Evolutionary conservation across 2,888 invertebrate genomes (phyloP).

Genomic region (Cataglyphis livida): DNA sequence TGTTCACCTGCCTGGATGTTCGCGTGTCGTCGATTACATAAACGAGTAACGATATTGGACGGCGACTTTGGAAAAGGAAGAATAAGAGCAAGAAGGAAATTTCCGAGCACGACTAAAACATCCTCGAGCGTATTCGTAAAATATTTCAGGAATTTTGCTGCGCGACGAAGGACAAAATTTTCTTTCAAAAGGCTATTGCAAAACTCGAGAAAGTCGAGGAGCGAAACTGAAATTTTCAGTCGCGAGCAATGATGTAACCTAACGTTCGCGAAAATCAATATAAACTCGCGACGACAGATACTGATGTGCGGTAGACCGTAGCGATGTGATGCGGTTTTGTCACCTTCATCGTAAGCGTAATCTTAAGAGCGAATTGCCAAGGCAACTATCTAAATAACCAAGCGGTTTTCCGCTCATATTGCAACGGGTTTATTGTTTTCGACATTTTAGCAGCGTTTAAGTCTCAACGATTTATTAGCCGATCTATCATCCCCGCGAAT

Average conservation of each 20-base stretch:
- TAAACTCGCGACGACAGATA: slow-evolving; percentile 31
- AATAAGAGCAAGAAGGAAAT: not conserved
- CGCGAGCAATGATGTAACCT: not conserved
- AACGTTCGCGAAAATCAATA: slow-evolving; percentile 27
- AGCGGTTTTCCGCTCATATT: not conserved
- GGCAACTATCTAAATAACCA: slow-evolving; percentile 13
- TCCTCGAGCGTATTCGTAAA: not conserved
- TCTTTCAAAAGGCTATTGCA: not conserved
- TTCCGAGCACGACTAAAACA: not conserved
- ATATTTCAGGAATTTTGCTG: not conserved
- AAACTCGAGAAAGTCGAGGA: not conserved
- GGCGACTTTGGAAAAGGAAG: slow-evolving; percentile 5
- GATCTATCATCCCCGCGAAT: slow-evolving; percentile 34
- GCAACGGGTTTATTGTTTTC: slow-evolving; percentile 31
- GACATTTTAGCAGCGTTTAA: slow-evolving; percentile 18
- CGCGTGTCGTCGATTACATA: slow-evolving; percentile 76
- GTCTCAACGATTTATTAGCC: slow-evolving; percentile 35
- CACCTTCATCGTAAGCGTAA: slow-evolving; percentile 18
- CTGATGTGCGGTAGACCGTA: slow-evolving; percentile 37
- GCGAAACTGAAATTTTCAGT: slow-evolving; percentile 15
- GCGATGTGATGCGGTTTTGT: slow-evolving; percentile 41
- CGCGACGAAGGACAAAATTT: not conserved
- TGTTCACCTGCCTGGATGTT: slow-evolving; percentile 56
- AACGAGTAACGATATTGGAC: slow-evolving; percentile 57
- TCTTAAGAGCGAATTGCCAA: slow-evolving; percentile 27